These are phyloP conservation scores for Pantherophis guttatus DNA, from an alignment of 2,113 vertebrate species.

Conservation along the genomic window DNA sequence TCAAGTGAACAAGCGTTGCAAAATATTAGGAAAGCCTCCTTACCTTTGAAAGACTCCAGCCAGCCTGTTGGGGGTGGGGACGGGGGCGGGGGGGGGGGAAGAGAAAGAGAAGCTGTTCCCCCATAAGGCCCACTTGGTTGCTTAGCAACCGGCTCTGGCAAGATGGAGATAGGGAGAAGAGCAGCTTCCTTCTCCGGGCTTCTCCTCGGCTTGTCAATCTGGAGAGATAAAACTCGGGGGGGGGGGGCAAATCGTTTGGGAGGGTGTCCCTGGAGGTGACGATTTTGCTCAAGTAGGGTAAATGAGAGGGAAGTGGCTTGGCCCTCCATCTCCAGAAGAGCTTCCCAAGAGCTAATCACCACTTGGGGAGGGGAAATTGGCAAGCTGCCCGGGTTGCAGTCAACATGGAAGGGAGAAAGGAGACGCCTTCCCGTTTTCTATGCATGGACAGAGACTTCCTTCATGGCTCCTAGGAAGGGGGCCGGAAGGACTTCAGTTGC, in stretches of 20 bases:
- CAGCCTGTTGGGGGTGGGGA: background rate
- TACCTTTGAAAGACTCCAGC: conserved; percentile 10
- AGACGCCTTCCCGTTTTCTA: background rate
- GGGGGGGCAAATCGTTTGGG: too few relatives aligned
- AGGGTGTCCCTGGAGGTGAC: background rate
- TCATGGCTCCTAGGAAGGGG: background rate
- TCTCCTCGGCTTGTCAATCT: accelerated
- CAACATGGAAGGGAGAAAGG: background rate
- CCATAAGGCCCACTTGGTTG: background rate
- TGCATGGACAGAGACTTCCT: background rate
- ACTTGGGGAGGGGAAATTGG: background rate
- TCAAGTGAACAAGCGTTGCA: conserved; percentile 20
- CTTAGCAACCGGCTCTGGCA: conserved; percentile 31
- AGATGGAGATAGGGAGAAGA: conserved; percentile 17
- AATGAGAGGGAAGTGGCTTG: background rate
- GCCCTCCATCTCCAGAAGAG: background rate
- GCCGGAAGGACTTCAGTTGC: background rate
- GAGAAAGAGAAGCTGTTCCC: background rate
- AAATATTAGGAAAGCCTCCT: background rate
- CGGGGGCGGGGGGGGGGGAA: accelerated
- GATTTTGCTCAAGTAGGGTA: background rate
- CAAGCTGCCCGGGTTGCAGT: background rate
- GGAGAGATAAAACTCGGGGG: accelerated
- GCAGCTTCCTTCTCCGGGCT: background rate
- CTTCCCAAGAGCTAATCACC: too few relatives aligned